phyloP scores from a whole-genome alignment of 2,888 invertebrate genomes.

The Ophonus ardosiacus region DNA sequence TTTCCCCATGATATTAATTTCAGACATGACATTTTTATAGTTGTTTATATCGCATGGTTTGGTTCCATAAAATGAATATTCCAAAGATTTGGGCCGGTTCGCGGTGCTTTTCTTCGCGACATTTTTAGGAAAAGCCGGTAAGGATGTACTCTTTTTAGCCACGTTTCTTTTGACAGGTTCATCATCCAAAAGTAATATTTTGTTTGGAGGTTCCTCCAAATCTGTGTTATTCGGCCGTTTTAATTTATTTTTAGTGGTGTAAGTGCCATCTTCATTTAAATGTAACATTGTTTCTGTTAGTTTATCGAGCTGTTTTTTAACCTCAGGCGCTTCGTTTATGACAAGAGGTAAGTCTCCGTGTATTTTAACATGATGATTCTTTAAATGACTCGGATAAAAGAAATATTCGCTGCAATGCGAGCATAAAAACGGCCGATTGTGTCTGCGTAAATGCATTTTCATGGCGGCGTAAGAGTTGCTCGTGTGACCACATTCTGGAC shows the following conservation, averaged over 20 bases:
- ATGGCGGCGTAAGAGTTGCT: slow-evolving; percentile 71
- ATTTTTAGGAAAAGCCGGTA: slow-evolving; percentile 66
- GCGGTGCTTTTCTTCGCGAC: slow-evolving; percentile 78
- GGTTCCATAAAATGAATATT: slow-evolving; percentile 78
- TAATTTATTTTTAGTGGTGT: slow-evolving; percentile 46
- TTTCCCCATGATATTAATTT: slow-evolving; percentile 78
- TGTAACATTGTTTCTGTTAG: slow-evolving; percentile 58
- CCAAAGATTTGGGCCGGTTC: slow-evolving; percentile 69
- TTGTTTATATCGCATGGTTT: slow-evolving; percentile 74
- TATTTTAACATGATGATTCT: slow-evolving; percentile 70
- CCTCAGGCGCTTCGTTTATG: slow-evolving; percentile 40
- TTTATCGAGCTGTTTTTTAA: slow-evolving; percentile 58
- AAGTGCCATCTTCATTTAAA: slow-evolving; percentile 36
- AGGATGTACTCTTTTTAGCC: slow-evolving; percentile 76
- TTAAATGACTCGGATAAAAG: slow-evolving; percentile 69
- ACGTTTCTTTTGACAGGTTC: slow-evolving; percentile 66
- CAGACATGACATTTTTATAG: slow-evolving; percentile 76
- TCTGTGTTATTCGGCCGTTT: slow-evolving; percentile 44
- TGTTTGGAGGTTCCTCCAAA: slow-evolving; percentile 53
- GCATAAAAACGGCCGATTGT: slow-evolving; percentile 75
- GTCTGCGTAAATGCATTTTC: slow-evolving; percentile 74
- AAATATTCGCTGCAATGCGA: slow-evolving; percentile 73
- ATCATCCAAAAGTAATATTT: slow-evolving; percentile 5
- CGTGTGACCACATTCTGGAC: slow-evolving; percentile 74
- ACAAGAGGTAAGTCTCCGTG: slow-evolving; percentile 71